These are phyloP conservation scores for Metalampra italica DNA, from an alignment of 2,888 invertebrate genomes.

Conservation along the genomic window DNA sequence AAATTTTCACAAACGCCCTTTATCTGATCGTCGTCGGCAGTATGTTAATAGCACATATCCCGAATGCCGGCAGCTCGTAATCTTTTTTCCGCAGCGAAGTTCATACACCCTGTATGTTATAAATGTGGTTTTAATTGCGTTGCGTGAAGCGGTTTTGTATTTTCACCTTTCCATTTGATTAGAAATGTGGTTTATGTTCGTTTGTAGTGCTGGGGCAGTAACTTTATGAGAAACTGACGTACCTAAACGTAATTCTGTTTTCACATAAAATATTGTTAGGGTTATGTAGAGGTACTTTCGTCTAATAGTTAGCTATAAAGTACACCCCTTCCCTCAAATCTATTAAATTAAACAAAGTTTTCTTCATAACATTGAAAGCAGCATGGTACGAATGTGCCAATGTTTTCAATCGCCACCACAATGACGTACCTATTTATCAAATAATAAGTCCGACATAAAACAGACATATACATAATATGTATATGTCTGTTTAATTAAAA, in stretches of 20 bases:
- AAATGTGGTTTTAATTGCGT: conserved; percentile 29
- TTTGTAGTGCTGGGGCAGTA: conserved; percentile 12
- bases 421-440: no score
- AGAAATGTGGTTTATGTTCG: conserved; percentile 28
- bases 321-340: not conserved
- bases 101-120: conserved; percentile 20
- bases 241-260: conserved; percentile 18
- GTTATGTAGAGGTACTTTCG: conserved; percentile 6
- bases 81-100: conserved; percentile 31
- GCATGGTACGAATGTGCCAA: not conserved
- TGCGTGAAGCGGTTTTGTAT: conserved; percentile 33
- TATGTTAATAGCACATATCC: conserved; percentile 68
- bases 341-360: no score
- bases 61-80: conserved; percentile 50
- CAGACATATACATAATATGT: no score
- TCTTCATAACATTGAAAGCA: no score
- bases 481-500: no score
- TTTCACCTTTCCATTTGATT: conserved; percentile 29
- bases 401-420: no score
- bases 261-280: conserved; percentile 22
- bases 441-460: no score
- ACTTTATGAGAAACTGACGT: conserved; percentile 25
- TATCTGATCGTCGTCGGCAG: conserved; percentile 61
- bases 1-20: conserved; percentile 66
- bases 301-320: not conserved